phyloP scores from a whole-genome alignment of 2,113 vertebrate genomes.

The Carassius auratus region DNA sequence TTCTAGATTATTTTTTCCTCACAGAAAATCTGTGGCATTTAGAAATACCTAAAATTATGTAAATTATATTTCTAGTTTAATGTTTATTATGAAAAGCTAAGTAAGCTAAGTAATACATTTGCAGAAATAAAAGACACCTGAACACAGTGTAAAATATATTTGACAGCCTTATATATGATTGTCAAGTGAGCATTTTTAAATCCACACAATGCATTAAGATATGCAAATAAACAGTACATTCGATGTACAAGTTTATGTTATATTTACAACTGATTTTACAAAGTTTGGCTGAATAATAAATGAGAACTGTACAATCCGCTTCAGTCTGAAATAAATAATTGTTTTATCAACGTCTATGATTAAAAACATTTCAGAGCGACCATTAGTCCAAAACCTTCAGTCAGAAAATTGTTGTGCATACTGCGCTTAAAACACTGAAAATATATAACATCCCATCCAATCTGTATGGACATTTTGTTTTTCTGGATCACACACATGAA shows the following conservation, averaged over 20 bases:
- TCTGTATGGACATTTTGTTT: background rate
- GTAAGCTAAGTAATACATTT: background rate
- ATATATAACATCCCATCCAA: too few relatives aligned
- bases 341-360: background rate
- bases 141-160: conserved; percentile 67
- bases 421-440: conserved; percentile 1
- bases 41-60: background rate
- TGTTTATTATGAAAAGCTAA: background rate
- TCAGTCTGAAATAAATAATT: conserved; percentile 48
- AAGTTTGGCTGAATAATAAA: conserved; percentile 48
- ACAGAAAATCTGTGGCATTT: background rate
- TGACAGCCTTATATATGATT: conserved; percentile 76
- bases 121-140: conserved; percentile 41
- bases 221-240: conserved; percentile 58
- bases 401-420: background rate
- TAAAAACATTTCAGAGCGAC: background rate
- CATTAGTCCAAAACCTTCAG: background rate
- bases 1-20: background rate
- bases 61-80: background rate
- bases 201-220: conserved; percentile 57
- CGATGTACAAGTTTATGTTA: conserved; percentile 63
- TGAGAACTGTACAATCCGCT: conserved; percentile 38
- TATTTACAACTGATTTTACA: conserved; percentile 70
- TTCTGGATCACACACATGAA: background rate
- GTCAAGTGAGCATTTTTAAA: conserved; percentile 69